phyloP scores from a whole-genome alignment of 2,888 invertebrate species.

The Ephialtes manifestator region DNA sequence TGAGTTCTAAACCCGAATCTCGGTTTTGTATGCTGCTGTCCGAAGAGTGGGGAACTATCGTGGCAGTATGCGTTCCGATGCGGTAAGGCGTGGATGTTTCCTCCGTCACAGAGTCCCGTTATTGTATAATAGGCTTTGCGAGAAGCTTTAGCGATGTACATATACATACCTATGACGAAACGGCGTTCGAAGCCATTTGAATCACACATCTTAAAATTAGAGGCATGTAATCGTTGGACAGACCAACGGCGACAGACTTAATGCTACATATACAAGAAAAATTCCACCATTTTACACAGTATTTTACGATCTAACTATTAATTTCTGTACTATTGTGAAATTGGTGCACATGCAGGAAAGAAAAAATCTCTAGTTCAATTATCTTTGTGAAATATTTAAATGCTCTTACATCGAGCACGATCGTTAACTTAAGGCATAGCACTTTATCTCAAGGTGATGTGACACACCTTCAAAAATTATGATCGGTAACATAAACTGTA shows the following conservation, averaged over 20 bases:
- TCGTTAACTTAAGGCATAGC: background rate
- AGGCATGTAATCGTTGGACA: background rate
- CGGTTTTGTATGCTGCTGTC: background rate
- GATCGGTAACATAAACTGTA: background rate
- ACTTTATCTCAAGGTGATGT: background rate
- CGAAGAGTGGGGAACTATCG: conserved; percentile 15
- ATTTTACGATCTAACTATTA: too few relatives aligned
- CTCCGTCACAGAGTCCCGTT: conserved; percentile 37
- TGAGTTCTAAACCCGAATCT: background rate
- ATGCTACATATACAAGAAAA: background rate
- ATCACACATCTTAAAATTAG: background rate
- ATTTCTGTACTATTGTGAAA: background rate
- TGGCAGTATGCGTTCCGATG: background rate
- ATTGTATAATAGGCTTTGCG: conserved; percentile 49
- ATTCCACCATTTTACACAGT: background rate
- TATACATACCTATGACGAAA: background rate
- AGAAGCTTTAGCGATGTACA: background rate
- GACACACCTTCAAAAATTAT: background rate
- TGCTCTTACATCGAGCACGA: background rate
- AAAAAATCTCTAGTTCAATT: background rate
- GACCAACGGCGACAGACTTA: too few relatives aligned
- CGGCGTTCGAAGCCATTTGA: background rate
- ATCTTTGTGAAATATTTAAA: background rate
- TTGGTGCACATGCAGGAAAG: background rate
- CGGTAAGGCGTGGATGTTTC: background rate